Evolutionary conservation across 2,888 invertebrate species (phyloP), one percentile per base, ranked within the genome.

Genomic region (Troglohyphantes excavatus): DNA sequence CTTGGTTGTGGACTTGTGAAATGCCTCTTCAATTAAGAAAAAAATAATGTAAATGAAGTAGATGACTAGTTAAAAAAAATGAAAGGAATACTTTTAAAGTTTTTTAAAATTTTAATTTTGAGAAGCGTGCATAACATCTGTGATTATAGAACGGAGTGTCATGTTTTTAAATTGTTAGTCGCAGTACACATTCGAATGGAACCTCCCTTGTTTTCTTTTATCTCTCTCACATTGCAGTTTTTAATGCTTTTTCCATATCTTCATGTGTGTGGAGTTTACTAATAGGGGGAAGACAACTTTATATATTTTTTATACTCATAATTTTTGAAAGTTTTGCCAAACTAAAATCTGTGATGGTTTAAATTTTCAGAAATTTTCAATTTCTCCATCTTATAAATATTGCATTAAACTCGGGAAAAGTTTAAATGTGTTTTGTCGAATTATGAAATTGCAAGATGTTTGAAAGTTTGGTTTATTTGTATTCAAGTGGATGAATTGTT

Each of bases 51-150:
- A 88, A 27, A 53, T 67, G 27, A 81, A 73, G 88, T 89, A 89
- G 88, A 70, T 82, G 63, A 68, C 81, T 89, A 82, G 88, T 43
- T 87, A 43, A 63, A 73, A 81, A 46, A 26, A 88, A 68, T 67
- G 27, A 53, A 29, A 79, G 43, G 65, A 76, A 75, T 59, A 76
- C 19, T 75, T 68, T 76, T 21, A 39, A 70, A 59, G 33, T 67
- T 46, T 88, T 89, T 82, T 59, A 53, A 29, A 29, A 46, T 46
- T 76, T 39, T 61, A 75, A 76, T 68, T 89, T 82, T 82, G 75
- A 76, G 67, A 68, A 82, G 88, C 67, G 82, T 82, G 88, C 88
- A 89, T 89, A 89, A 89, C 82, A 89, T 81, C 88, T 89, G 88
- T 89, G 88, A 89, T 89, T 75, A 83, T 70, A 82, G 68, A 23